Evolutionary conservation across 2,113 vertebrate species (phyloP), one percentile per base, ranked within the genome.

Genomic region (Platichthys stellatus): DNA sequence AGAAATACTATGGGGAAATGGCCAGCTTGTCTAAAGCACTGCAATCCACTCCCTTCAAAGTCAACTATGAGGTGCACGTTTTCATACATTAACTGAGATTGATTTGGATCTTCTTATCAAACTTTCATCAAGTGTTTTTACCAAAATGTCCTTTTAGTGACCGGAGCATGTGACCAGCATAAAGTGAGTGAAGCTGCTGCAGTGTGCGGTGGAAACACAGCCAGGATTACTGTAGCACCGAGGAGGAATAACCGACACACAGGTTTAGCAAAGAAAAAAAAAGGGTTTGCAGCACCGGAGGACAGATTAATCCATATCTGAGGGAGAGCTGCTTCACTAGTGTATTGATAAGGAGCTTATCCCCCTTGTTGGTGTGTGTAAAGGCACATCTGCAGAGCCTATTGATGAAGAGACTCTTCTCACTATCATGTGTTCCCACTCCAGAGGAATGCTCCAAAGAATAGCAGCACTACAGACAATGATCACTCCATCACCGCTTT

Each of bases 311-410:
- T 85, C 81, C 71, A 75, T 82, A 80, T 78, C 80, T 84, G 69
- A 80, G 21, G 1, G 38, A 74, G 66, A 81, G 82, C 73, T 47
- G 84, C 56, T 83, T 76, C 40, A 24, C 57, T 75, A 67, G 63
- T 63, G 63, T 75, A 85, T 88, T 76, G 85, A 91, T 89, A 88
- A 89, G 72, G 59, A 78, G 82, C 83, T 85, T 84, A 86, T 73
- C 74, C 67, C 26, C 2, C 57, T 76, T 76, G 78, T 72, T 54
- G 31, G 56, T 47, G 54, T 62, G 67, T 85, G 77, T 83, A 83
- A 71, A 75, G 69, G 49, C 49, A 85, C 57, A 68, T 86, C 63
- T 71, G 66, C 65, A 78, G 54, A 63, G 68, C 13, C 67, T 64
- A 76, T 79, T 82, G 86, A 87, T 87, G 78, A 80, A 73, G 47